Evolutionary conservation across 2,888 invertebrate genomes (phyloP).

Genomic region (Bhutanitis thaidina): DNA sequence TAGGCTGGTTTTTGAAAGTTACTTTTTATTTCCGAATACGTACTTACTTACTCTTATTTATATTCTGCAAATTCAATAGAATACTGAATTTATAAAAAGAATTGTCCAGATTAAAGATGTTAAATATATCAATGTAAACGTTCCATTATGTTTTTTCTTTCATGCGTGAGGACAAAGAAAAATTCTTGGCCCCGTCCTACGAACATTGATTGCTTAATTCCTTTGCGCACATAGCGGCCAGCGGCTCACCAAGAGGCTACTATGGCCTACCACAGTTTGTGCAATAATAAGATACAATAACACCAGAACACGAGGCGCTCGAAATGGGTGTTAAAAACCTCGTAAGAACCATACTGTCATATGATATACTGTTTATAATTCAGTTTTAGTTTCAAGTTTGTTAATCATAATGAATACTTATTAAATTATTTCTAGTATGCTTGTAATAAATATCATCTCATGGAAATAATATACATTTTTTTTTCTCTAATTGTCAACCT

Average conservation of each 20-base stretch:
- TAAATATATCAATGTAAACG: neutral
- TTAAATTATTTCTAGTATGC: too few relatives aligned
- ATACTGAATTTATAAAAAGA: neutral
- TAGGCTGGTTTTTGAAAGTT: too few relatives aligned
- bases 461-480: too few relatives aligned
- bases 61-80: too few relatives aligned
- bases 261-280: conserved; percentile 22
- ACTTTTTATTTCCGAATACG: too few relatives aligned
- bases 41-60: too few relatives aligned
- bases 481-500: too few relatives aligned
- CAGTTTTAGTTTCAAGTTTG: too few relatives aligned
- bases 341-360: too few relatives aligned
- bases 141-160: conserved; percentile 17
- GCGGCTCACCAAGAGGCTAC: conserved; percentile 26
- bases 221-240: conserved; percentile 16
- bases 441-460: too few relatives aligned
- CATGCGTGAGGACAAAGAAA: conserved; percentile 19
- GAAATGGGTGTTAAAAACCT: conserved; percentile 12
- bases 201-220: conserved; percentile 26
- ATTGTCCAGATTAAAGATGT: neutral
- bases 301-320: conserved; percentile 14
- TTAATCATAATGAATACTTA: too few relatives aligned
- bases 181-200: conserved; percentile 17
- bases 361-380: too few relatives aligned
- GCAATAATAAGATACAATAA: conserved; percentile 26